A percentile compares a stretch with the other conserved stretches of the same genome.
phyloP scores from a whole-genome alignment of 2,113 vertebrate genomes.

The Syrrhaptes paradoxus region DNA sequence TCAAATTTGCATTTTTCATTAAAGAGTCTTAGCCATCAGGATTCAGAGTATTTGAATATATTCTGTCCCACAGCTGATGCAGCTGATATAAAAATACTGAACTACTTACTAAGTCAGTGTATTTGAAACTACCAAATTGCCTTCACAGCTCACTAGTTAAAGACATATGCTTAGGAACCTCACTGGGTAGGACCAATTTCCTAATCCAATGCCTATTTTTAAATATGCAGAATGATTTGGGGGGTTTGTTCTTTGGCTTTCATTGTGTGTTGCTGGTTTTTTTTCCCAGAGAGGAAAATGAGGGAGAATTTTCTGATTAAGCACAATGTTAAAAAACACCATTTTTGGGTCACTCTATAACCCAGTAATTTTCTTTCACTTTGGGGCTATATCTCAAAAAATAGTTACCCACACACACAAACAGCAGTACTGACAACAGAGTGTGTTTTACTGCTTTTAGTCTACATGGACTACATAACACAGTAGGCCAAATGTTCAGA shows the following conservation, averaged over 20 bases:
- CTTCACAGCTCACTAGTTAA: neutral
- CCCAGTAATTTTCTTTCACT: too few relatives aligned
- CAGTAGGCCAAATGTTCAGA: neutral
- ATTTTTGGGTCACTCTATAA: neutral
- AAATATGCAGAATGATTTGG: neutral
- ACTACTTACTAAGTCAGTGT: neutral
- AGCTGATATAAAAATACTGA: neutral
- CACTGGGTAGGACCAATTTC: neutral
- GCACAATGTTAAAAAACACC: neutral
- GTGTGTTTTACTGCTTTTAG: neutral
- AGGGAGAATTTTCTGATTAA: neutral
- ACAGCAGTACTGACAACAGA: neutral
- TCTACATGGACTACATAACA: rapidly evolving
- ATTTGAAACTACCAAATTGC: neutral
- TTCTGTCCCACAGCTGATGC: neutral
- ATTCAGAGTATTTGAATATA: neutral
- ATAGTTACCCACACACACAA: neutral
- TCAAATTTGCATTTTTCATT: neutral
- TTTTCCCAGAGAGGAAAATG: neutral
- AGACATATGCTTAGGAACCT: neutral
- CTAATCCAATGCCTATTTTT: neutral
- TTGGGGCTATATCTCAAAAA: neutral
- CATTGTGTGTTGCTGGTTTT: neutral
- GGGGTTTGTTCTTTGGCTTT: neutral
- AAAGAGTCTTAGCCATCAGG: neutral